Conservation (phyloP, 2,113 vertebrate genomes). For the Sebastes schlegelii region DNA sequence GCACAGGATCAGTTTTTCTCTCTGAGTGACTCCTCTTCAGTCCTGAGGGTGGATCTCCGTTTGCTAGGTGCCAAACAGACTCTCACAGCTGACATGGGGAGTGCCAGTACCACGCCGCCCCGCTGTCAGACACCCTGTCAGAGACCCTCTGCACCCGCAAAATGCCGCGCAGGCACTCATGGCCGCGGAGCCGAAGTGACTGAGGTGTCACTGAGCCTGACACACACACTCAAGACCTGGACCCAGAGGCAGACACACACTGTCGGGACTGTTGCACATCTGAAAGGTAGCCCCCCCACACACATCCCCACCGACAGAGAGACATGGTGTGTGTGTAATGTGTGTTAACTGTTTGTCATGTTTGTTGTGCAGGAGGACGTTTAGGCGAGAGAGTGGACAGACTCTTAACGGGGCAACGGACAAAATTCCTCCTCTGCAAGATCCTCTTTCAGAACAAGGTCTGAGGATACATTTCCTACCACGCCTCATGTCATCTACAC, state of each 20-base stretch:
- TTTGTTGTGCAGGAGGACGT: constrained; percentile 11
- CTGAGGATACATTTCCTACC: neutral
- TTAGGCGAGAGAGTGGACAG: neutral
- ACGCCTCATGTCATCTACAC: neutral
- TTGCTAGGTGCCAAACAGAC: constrained; percentile 33
- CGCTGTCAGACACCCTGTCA: constrained; percentile 41
- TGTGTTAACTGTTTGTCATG: constrained; percentile 44
- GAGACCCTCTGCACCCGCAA: constrained; percentile 23
- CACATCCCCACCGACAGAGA: neutral
- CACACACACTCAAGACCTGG: constrained; percentile 43
- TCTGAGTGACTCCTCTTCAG: constrained; percentile 22
- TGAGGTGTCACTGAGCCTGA: constrained; percentile 68
- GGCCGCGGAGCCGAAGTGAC: constrained; percentile 60
- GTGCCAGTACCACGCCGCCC: neutral
- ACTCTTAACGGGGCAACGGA: neutral
- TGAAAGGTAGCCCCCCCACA: constrained; percentile 4
- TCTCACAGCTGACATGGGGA: constrained; percentile 27
- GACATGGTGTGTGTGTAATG: constrained; percentile 7
- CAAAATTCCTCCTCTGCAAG: neutral
- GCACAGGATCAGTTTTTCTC: neutral
- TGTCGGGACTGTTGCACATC: constrained; percentile 53
- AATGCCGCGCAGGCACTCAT: constrained; percentile 44
- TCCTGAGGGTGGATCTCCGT: constrained; percentile 39
- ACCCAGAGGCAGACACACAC: constrained; percentile 60
- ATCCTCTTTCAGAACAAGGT: neutral